Evolutionary conservation across 2,888 invertebrate genomes (phyloP).

Genomic region (Trichogramma dendrolimi): DNA sequence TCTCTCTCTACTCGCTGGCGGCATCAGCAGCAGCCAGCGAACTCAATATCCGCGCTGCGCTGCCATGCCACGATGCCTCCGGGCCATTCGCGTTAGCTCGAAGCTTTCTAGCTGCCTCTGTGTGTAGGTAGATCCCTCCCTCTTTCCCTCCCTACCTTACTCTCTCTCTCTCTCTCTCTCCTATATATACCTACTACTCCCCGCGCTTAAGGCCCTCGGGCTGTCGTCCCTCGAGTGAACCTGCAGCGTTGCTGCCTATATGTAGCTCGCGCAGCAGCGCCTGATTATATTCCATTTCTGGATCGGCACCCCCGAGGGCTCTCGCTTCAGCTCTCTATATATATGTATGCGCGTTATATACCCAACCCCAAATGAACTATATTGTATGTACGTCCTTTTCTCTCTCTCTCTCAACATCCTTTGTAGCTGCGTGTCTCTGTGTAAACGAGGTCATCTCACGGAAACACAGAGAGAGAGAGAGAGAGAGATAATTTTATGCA

Average conservation of each 20-base stretch:
- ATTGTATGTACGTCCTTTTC: too few species aligned
- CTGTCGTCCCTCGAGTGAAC: constrained; percentile 49
- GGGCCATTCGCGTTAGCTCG: background rate
- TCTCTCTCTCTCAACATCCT: too few species aligned
- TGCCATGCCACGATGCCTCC: background rate
- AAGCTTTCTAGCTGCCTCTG: background rate
- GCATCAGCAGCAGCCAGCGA: constrained; percentile 32
- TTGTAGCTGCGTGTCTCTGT: too few species aligned
- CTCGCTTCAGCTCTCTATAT: constrained; percentile 33
- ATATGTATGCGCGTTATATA: too few species aligned
- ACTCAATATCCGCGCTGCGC: constrained; percentile 49
- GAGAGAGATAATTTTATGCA: too few species aligned
- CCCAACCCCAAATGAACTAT: too few species aligned
- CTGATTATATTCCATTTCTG: constrained; percentile 53
- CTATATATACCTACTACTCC: background rate
- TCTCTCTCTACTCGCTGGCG: background rate
- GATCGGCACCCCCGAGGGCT: constrained; percentile 38
- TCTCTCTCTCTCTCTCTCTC: too few species aligned
- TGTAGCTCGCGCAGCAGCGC: constrained; percentile 34
- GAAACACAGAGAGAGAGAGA: too few species aligned
- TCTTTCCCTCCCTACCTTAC: background rate
- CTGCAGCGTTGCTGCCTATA: constrained; percentile 40
- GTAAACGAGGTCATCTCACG: too few species aligned
- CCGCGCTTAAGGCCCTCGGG: constrained; percentile 42
- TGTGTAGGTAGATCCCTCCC: background rate